Evolutionary conservation across 2,113 vertebrate genomes (phyloP), one percentile per base, ranked within the genome.

Genomic region (Vulpes lagopus): DNA sequence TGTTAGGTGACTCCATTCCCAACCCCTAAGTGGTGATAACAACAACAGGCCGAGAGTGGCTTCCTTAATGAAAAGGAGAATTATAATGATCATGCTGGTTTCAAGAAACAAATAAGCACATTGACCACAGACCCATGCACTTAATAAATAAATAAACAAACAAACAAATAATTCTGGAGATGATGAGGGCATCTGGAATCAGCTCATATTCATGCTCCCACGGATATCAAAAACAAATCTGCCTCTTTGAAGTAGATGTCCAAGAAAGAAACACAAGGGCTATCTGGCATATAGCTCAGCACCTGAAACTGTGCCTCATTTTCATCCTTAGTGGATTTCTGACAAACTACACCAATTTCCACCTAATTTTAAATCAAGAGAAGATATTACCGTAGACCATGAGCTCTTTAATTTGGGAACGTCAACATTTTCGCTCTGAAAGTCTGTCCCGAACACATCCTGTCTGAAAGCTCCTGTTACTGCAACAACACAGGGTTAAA

Each of bases 101-200:
- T 87, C 51, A 49, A 64, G 91, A 86, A 94, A 88, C 96, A 97
- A 97, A 97, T 89, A 95, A 98, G 92, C 64, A 96, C 93, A 93
- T 5, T 95, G 64, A 97, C 96, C 81, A 60, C 35, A 94, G 93
- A 49, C 91, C 90, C 80, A 32, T 51, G 16, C 80, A 78, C 89
- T 79, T 91, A 69, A 69, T 51, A 95, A 87, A 88, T 43, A 83
- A 69, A 57, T 30, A 62, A 51, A 43, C 43, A 83, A 79, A 79
- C 19, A 64, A 60, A 64, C 19, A 59, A 57, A 89, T 30, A 30
- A 57, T 62, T 59, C 89, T 67, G 57, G 87, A 86, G 76, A 65
- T 71, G 17, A 88, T 65, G 15, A 94, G 79, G 65, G 80, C 55
- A 76, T 51, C 1, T 73, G 51, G 15, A 74, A 78, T 81, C 73